Evolutionary conservation across 2,113 vertebrate genomes (phyloP).

Genomic region (Henicopernis longicauda): DNA sequence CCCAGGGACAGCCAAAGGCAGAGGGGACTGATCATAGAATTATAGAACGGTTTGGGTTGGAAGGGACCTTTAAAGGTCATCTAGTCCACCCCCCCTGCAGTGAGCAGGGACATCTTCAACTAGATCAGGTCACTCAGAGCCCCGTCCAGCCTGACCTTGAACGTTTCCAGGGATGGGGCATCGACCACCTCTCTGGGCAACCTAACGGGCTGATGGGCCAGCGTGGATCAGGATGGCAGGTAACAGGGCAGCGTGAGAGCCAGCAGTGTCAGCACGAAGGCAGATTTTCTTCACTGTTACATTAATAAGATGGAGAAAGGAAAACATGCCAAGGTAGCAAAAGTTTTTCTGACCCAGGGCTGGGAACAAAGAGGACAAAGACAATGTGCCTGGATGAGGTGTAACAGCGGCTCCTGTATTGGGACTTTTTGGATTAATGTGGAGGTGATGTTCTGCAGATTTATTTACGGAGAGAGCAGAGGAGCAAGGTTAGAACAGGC

Average conservation of each 20-base stretch:
- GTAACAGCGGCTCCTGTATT: accelerated
- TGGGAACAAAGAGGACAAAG: not conserved
- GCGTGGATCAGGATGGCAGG: accelerated
- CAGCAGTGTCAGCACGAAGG: not conserved
- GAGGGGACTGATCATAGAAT: not conserved
- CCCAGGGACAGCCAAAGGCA: not conserved
- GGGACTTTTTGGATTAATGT: not conserved
- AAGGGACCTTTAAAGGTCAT: not conserved
- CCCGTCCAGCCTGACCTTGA: accelerated
- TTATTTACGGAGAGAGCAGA: not conserved
- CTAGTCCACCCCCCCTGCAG: not conserved
- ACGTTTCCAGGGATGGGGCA: not conserved
- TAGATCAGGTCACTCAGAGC: not conserved
- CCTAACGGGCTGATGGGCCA: not conserved
- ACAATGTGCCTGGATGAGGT: accelerated
- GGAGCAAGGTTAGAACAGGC: not conserved
- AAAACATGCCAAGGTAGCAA: not conserved
- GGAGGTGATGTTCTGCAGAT: not conserved
- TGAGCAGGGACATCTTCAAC: not conserved
- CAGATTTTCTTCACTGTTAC: not conserved
- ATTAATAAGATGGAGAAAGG: not conserved
- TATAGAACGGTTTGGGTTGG: accelerated
- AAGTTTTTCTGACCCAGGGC: not conserved
- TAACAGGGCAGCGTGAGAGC: not conserved
- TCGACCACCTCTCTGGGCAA: not conserved